phyloP scores from a whole-genome alignment of 30 jellyfish, hydroid and myxozoan species.

The Turritopsis dohrnii region DNA sequence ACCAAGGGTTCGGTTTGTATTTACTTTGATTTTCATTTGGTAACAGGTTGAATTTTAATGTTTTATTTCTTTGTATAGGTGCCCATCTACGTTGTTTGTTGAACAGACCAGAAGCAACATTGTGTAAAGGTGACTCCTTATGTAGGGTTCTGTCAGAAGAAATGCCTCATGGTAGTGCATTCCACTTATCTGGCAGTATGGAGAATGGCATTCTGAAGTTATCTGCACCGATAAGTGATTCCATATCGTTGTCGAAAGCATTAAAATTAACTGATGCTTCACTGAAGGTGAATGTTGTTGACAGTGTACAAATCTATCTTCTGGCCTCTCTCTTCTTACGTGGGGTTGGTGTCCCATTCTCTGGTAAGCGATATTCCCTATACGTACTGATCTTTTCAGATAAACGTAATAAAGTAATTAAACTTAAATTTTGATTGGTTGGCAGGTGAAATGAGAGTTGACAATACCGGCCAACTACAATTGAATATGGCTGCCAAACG shows the following conservation, averaged over 20 bases:
- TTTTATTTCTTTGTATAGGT: background rate
- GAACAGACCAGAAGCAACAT: conserved; percentile 19
- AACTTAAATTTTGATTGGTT: no score
- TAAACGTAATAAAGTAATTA: no score
- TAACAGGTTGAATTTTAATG: background rate
- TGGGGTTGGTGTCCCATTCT: conserved; percentile 27
- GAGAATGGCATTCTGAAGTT: conserved; percentile 14
- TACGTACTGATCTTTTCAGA: background rate
- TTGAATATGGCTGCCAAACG: conserved; percentile 22
- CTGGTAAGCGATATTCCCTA: conserved; percentile 8
- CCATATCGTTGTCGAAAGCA: conserved; percentile 26
- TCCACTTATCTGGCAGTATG: conserved; percentile 31
- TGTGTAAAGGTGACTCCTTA: conserved; percentile 38
- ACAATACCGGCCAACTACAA: conserved; percentile 31
- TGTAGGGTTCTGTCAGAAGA: conserved; percentile 31
- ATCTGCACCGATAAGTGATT: conserved; percentile 23
- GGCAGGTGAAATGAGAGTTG: conserved; percentile 40
- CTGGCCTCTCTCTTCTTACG: conserved; percentile 17
- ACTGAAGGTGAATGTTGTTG: conserved; percentile 30
- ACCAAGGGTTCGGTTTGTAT: background rate
- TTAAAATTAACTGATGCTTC: conserved; percentile 21
- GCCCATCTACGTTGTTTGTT: conserved; percentile 30
- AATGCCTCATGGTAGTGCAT: conserved; percentile 42
- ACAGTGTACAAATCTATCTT: conserved; percentile 28
- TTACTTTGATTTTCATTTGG: background rate